Conservation (phyloP, 1,140 invertebrate species). For the Panagrolaimus sp. region DNA sequence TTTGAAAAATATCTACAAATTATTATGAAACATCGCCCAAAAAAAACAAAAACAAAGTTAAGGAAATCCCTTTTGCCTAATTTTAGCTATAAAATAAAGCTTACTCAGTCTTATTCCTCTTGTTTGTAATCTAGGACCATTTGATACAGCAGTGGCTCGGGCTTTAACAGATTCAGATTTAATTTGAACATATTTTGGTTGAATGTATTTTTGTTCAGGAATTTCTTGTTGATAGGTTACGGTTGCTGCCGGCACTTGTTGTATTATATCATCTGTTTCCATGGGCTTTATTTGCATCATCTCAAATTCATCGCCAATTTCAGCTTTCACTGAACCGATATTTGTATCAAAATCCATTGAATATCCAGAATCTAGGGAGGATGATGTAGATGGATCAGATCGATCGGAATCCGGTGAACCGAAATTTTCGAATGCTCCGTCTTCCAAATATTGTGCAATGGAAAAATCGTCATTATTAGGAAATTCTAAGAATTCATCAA, state of each 20-base stretch:
- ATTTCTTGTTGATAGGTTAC: neutral
- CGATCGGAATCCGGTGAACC: neutral
- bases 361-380: neutral
- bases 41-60: neutral
- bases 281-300: neutral
- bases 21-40: neutral
- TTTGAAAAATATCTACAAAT: neutral
- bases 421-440: neutral
- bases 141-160: neutral
- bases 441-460: too few relatives aligned
- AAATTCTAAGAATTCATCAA: too few relatives aligned
- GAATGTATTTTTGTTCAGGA: neutral
- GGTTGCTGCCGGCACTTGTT: neutral
- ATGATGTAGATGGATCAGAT: neutral
- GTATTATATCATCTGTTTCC: neutral
- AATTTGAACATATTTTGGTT: neutral
- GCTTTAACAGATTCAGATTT: neutral
- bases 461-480: too few relatives aligned
- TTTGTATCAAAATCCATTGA: slow-evolving; percentile 1
- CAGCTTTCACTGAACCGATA: neutral
- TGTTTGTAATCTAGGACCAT: neutral
- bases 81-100: neutral
- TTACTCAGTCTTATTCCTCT: neutral
- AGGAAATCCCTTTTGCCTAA: too few relatives aligned
- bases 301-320: slow-evolving; percentile 8